Conservation (phyloP, 2,888 invertebrate genomes). For the Drosophila peninsularis region DNA sequence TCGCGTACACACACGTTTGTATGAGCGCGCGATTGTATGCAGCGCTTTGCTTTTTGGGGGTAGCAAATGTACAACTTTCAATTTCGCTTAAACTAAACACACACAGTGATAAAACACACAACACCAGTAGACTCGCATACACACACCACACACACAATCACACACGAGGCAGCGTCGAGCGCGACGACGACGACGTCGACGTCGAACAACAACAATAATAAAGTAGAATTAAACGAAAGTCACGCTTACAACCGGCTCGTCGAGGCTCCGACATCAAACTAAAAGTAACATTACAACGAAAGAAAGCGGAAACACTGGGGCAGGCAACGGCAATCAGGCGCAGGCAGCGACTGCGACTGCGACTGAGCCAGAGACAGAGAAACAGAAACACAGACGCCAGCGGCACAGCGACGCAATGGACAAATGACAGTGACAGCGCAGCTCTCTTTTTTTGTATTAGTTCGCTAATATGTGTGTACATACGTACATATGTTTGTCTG, state of each 20-base stretch:
- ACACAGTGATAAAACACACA: conserved; percentile 46
- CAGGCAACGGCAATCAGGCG: conserved; percentile 70
- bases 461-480: conserved; percentile 63
- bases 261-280: conserved; percentile 79
- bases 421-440: conserved; percentile 67
- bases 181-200: conserved; percentile 47
- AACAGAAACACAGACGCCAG: conserved; percentile 36
- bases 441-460: conserved; percentile 70
- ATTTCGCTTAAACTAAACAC: conserved; percentile 76
- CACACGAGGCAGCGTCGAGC: conserved; percentile 50
- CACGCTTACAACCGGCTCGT: conserved; percentile 80
- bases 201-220: conserved; percentile 66
- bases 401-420: conserved; percentile 70
- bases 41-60: conserved; percentile 79
- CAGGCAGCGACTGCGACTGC: conserved; percentile 59
- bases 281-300: conserved; percentile 81
- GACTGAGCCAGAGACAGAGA: conserved; percentile 34
- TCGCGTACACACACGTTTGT: conserved; percentile 41
- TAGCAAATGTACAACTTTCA: conserved; percentile 78
- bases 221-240: conserved; percentile 77
- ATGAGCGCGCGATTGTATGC: conserved; percentile 77
- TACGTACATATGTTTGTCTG: conserved; percentile 30
- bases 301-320: conserved; percentile 81
- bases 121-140: conserved; percentile 22
- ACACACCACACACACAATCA: conserved; percentile 43